Evolutionary conservation across 2,888 invertebrate species (phyloP).

Genomic region (Morpho helenor): DNA sequence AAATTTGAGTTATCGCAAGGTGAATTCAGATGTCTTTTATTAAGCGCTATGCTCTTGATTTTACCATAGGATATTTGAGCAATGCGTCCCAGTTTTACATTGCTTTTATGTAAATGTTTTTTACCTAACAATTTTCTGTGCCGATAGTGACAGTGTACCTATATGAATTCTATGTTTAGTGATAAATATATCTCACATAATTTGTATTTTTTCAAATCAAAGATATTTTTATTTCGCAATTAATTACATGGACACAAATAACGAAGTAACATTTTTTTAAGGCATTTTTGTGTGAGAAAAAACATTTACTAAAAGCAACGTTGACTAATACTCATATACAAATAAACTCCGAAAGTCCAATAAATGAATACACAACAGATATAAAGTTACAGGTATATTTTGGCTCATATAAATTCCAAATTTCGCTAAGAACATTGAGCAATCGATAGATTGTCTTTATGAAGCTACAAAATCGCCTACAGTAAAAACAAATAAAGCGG

Average conservation of each 20-base stretch:
- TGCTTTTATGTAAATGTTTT: conserved; percentile 15
- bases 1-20: too few relatives aligned
- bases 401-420: conserved; percentile 10
- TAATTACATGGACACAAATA: too few relatives aligned
- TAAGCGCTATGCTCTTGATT: too few relatives aligned
- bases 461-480: conserved; percentile 40
- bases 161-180: too few relatives aligned
- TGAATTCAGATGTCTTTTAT: too few relatives aligned
- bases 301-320: conserved; percentile 17
- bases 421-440: conserved; percentile 50
- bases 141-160: too few relatives aligned
- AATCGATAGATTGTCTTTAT: conserved; percentile 53
- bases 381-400: conserved; percentile 24
- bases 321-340: conserved; percentile 15
- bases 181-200: too few relatives aligned
- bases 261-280: too few relatives aligned
- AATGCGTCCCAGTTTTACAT: conserved; percentile 9
- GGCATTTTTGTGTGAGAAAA: background rate
- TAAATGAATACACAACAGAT: conserved; percentile 29
- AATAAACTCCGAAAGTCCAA: conserved; percentile 29
- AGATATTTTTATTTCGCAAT: too few relatives aligned
- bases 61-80: background rate
- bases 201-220: too few relatives aligned
- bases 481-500: conserved; percentile 34
- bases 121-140: background rate